Evolutionary conservation across 2,888 invertebrate genomes (phyloP).

Genomic region (Fragum whitleyi): DNA sequence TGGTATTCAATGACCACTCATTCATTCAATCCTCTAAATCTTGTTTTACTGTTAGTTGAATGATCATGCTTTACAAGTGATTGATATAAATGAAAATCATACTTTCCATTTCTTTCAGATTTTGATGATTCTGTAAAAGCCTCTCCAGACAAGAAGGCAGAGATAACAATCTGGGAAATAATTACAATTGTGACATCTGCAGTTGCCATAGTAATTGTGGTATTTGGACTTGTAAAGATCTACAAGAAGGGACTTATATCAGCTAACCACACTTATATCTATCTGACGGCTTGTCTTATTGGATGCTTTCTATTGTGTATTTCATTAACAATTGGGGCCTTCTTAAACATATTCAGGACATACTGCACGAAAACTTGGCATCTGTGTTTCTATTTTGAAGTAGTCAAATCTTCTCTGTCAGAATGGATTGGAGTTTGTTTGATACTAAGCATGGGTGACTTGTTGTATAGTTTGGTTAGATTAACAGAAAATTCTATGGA

Average conservation of each 20-base stretch:
- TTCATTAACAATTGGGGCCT: background rate
- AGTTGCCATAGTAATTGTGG: background rate
- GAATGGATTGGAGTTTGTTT: constrained; percentile 6
- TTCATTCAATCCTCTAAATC: no score
- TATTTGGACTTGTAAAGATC: background rate
- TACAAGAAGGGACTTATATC: background rate
- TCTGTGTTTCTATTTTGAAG: background rate
- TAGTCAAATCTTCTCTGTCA: background rate
- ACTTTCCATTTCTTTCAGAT: background rate
- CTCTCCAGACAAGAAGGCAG: background rate
- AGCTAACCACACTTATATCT: background rate
- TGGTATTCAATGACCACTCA: no score
- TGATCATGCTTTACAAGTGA: no score
- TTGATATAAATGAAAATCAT: no score
- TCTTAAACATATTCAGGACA: background rate
- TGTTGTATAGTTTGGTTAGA: background rate
- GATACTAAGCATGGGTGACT: background rate
- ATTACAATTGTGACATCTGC: background rate
- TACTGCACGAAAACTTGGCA: background rate
- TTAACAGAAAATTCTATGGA: background rate
- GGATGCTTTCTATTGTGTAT: background rate
- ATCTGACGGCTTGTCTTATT: background rate
- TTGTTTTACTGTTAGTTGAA: no score
- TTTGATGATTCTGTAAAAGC: background rate
- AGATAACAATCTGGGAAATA: background rate